Evolutionary conservation across 2,888 invertebrate species (phyloP), one percentile per base, ranked within the genome.

Genomic region (Ctenicera cuprea): DNA sequence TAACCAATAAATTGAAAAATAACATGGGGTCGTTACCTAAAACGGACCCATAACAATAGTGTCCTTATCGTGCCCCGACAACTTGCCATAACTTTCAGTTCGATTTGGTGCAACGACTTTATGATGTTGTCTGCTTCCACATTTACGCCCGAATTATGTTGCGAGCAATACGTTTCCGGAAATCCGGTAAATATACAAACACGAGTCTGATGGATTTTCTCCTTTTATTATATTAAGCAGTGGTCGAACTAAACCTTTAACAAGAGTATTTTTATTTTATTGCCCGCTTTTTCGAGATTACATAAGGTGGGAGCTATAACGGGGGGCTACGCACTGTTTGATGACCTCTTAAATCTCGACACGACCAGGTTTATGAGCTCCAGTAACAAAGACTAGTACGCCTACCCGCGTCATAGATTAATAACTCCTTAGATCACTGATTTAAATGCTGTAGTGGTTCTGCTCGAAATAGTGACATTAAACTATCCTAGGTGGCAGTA

Each of bases 1-100:
- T 78, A 76, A 77, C 78, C 78, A 64, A 80, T 82, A 82, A 82
- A 82, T 82, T 81, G 82, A 82, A 82, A 82, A 82, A 82, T 82
- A 82, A 82, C 82, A 82, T 73, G 70, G 68, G 75, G 77, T 76
- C 73, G 77, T 77, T 81, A 79, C 80, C 78, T 80, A 81, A 81
- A 81, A 80, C 77, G 71, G 68, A 71, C 77, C 26, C 78, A 79
- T 81, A 82, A 81, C 79, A 81, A 81, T 78, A 78, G 76, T 76
- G 71, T 76, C 77, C 82, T 82, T 82, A 82, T 82, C 82, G 78
- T 76, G 43, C 41, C 70, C 74, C 63, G 74, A 77, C 82, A 80
- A 81, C 75, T 78, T 77, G 79, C 77, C 71, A 77, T 77, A 79
- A 77, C 76, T 74, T 26, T 74, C 59, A 43, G 54, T 80, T 79